Evolutionary conservation across 2,888 invertebrate species (phyloP).

Genomic region (Beris chalybata): DNA sequence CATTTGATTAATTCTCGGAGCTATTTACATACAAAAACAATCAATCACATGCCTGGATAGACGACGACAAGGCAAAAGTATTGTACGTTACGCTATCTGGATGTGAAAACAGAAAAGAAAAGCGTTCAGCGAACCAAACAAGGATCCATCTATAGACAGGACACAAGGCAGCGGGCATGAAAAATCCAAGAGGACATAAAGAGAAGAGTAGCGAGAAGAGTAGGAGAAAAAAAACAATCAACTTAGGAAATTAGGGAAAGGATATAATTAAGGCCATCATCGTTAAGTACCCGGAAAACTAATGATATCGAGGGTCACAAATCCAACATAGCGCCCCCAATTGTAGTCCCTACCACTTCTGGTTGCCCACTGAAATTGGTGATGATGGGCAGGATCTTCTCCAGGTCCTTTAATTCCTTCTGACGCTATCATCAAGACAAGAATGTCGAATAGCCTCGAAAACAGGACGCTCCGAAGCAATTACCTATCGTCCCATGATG

Average conservation of each 20-base stretch:
- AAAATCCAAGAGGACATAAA: background rate
- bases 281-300: conserved; percentile 54
- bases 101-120: conserved; percentile 8
- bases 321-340: conserved; percentile 9
- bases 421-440: background rate
- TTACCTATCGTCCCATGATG: background rate
- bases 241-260: conserved; percentile 44
- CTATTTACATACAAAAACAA: conserved; percentile 48
- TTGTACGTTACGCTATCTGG: conserved; percentile 13
- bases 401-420: background rate
- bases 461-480: conserved; percentile 6
- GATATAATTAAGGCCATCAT: conserved; percentile 54
- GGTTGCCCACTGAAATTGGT: conserved; percentile 4
- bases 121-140: background rate
- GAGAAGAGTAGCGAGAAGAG: conserved; percentile 6
- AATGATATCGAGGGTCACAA: conserved; percentile 46
- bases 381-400: conserved; percentile 22
- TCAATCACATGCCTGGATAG: conserved; percentile 42
- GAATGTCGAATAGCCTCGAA: background rate
- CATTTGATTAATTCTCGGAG: conserved; percentile 55
- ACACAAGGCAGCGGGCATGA: conserved; percentile 5
- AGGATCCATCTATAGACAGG: conserved; percentile 7
- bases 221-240: conserved; percentile 44
- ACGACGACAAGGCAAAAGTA: conserved; percentile 22
- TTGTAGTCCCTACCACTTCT: background rate